Evolutionary conservation across 2,797 vertebrate genomes (phyloP), one percentile per base, ranked within the genome.

Genomic region (Atherinosoma microstoma): DNA sequence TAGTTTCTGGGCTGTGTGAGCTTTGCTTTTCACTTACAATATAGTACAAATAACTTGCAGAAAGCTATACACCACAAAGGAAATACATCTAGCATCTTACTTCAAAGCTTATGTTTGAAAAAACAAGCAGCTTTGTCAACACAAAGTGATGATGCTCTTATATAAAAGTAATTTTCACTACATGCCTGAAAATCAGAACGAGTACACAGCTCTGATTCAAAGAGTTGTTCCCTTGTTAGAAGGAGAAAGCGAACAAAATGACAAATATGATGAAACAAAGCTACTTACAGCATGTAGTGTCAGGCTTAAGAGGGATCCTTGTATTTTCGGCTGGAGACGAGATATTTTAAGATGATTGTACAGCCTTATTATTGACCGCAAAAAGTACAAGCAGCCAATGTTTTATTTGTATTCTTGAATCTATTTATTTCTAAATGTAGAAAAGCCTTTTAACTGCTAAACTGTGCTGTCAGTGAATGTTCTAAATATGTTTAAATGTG

Each of bases 201-300:
- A 66, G 62, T 30, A 73, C 29, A 36, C 53, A 49, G 45, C 58
- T 75, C 49, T 45, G 71, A 79, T 67, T 79, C 18, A 38, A 71
- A 76, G 54, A 75, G 45, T 67, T 69, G 62, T 73, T 65, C 53
- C 53, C 70, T 35, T 66, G 64, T 79, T 60, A 60, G 54, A 65
- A 72, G 27, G 27, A 76, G 64, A 69, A 64, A 67, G 67, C 64
- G 71, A 65, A 70, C 68, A 57, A 80, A 82, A 80, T 66, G 65
- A 24, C 66, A 81, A 70, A 71, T 65, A 69, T 56, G 35, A 81
- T 74, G 65, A 87, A 84, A 78, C 20, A 32, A 70, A 72, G 64
- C 59, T 64, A 64, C 24, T 73, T 47, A 73, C 51, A 62, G 47
- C 73, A 67, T 66, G 5, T 27, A 64, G 29, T 56, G 38, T 72